Conservation (phyloP, 2,797 vertebrate genomes). For the Rhinoraja longicauda region DNA sequence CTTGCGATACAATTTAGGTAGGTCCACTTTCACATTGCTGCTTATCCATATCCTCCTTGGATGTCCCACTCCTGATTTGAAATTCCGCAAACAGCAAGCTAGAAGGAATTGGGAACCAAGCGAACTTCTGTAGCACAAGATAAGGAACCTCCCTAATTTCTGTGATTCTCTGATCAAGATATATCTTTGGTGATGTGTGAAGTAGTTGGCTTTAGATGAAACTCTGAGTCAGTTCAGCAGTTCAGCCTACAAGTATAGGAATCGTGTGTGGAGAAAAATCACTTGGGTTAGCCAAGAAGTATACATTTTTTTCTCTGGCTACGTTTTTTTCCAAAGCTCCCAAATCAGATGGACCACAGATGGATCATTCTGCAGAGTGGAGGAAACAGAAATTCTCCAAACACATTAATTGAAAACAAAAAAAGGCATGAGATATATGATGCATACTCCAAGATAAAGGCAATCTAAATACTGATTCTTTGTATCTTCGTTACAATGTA, state of each 20-base stretch:
- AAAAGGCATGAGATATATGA: neutral
- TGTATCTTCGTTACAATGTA: neutral
- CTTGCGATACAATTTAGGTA: no score
- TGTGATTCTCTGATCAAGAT: no score
- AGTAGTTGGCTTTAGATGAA: neutral
- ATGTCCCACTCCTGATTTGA: no score
- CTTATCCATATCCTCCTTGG: no score
- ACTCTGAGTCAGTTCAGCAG: neutral
- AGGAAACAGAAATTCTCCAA: neutral
- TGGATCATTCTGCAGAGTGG: neutral
- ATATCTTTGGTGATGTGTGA: neutral
- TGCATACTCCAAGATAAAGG: neutral
- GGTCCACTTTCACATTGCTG: no score
- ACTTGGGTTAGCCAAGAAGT: neutral
- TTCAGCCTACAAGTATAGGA: neutral
- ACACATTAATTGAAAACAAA: neutral
- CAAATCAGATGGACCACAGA: neutral
- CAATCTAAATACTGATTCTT: neutral
- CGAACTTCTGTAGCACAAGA: no score
- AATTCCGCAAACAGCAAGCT: no score
- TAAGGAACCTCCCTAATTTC: no score
- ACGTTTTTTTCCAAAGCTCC: neutral
- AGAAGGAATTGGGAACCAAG: no score
- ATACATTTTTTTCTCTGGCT: neutral
- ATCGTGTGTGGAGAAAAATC: neutral